These are phyloP conservation scores for Rhadina sibilatrix DNA, from an alignment of 2,113 vertebrate species.

Conservation along the genomic window DNA sequence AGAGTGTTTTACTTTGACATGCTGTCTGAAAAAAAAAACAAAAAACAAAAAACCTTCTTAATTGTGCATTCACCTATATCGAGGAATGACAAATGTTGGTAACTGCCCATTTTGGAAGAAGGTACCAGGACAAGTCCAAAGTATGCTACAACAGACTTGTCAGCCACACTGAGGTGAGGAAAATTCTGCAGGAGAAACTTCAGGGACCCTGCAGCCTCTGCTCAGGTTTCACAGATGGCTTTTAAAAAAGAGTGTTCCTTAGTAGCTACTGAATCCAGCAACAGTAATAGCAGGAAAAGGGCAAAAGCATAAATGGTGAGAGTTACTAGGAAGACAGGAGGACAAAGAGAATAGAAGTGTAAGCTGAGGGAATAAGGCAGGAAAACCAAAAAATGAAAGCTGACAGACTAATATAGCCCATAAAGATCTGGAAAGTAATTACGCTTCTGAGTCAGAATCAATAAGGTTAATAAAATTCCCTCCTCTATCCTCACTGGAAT, in stretches of 20 bases:
- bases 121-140: neutral
- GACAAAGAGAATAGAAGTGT: neutral
- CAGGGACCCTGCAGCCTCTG: neutral
- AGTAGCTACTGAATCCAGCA: neutral
- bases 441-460: constrained; percentile 21
- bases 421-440: constrained; percentile 42
- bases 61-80: neutral
- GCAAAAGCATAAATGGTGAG: neutral
- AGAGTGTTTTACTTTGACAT: neutral
- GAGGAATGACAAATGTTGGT: neutral
- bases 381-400: constrained; percentile 36
- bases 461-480: constrained; percentile 45
- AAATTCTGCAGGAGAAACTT: neutral
- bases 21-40: neutral
- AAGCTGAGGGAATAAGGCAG: neutral
- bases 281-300: neutral
- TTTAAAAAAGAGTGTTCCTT: neutral
- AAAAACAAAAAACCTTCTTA: neutral
- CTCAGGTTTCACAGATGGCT: neutral
- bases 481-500: neutral
- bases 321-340: neutral
- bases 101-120: neutral
- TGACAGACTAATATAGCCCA: constrained; percentile 3
- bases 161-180: neutral
- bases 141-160: neutral